phyloP scores from a whole-genome alignment of 1,140 invertebrate species.

The Drosophila truncata region DNA sequence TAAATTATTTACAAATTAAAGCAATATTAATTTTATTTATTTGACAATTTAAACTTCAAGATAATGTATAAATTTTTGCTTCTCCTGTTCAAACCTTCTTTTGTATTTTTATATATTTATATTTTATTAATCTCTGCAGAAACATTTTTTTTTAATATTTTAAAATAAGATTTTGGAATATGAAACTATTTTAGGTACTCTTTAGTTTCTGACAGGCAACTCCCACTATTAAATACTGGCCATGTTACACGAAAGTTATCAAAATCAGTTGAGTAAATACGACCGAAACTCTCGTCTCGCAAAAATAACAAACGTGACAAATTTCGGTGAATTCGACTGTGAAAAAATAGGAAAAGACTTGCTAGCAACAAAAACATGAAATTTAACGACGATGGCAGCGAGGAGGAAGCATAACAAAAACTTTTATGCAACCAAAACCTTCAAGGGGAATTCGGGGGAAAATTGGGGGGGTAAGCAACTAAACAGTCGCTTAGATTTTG shows the following conservation, averaged over 20 bases:
- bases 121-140: too few relatives aligned
- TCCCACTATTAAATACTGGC: constrained; percentile 70
- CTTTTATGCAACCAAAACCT: constrained; percentile 76
- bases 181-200: not conserved
- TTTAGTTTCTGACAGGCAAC: constrained; percentile 6
- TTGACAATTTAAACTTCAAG: not conserved
- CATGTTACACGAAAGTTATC: constrained; percentile 85
- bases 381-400: constrained; percentile 28
- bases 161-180: not conserved
- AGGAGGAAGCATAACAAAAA: constrained; percentile 68
- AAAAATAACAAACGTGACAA: constrained; percentile 85
- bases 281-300: constrained; percentile 59
- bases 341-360: constrained; percentile 59
- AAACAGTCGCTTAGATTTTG: constrained; percentile 66
- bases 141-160: not conserved
- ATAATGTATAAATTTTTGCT: not conserved
- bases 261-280: constrained; percentile 85
- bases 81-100: too few relatives aligned
- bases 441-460: constrained; percentile 23
- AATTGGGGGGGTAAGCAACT: constrained; percentile 28
- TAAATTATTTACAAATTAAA: too few relatives aligned
- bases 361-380: constrained; percentile 22
- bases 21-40: not conserved
- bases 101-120: not conserved
- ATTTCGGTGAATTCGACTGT: constrained; percentile 84